Evolutionary conservation across 2,797 vertebrate species (phyloP).

Genomic region (Hypotaenidia okinawae): DNA sequence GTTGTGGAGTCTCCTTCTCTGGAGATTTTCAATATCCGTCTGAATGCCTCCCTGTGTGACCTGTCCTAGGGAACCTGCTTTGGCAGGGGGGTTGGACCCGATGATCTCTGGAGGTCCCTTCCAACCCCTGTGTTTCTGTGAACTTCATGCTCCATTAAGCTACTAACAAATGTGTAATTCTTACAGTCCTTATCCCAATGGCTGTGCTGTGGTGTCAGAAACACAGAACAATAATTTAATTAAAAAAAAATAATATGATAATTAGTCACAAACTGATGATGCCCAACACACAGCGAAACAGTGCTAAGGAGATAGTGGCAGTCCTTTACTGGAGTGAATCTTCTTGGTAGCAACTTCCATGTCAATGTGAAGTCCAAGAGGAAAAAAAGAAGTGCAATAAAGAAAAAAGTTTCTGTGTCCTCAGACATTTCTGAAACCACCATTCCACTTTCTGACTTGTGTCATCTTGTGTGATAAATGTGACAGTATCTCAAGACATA

Average conservation of each 20-base stretch:
- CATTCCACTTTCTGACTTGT: background rate
- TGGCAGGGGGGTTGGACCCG: too few relatives aligned
- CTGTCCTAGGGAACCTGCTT: too few relatives aligned
- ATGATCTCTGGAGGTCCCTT: too few relatives aligned
- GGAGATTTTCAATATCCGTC: too few relatives aligned
- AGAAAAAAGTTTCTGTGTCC: background rate
- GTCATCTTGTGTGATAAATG: background rate
- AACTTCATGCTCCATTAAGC: background rate
- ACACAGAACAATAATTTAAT: background rate
- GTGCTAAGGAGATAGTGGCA: background rate
- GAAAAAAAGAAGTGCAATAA: background rate
- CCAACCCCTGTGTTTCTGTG: too few relatives aligned
- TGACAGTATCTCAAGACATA: background rate
- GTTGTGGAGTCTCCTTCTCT: too few relatives aligned
- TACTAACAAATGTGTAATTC: background rate
- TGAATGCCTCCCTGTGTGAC: too few relatives aligned
- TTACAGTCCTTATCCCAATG: background rate
- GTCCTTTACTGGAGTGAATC: background rate
- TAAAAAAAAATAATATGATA: background rate
- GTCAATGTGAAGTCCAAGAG: background rate
- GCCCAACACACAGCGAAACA: background rate
- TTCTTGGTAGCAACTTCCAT: background rate
- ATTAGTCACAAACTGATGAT: background rate
- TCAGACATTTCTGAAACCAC: background rate
- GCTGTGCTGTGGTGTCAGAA: background rate